phyloP scores from a whole-genome alignment of 64 coral and sea anemone genomes.

The Dendronephthya gigantea region DNA sequence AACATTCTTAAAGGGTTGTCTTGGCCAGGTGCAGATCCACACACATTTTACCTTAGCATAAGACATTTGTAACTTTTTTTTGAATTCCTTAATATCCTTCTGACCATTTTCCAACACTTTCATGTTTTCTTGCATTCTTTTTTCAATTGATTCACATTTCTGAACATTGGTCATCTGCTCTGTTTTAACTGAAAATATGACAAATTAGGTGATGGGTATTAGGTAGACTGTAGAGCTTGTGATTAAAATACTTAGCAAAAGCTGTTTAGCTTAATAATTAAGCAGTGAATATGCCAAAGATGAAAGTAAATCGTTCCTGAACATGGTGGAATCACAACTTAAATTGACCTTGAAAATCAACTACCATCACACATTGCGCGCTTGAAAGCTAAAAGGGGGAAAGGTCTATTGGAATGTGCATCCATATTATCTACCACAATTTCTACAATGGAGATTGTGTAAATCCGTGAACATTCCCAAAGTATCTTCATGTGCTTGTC shows the following conservation, averaged over 20 bases:
- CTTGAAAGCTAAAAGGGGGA: too few species aligned
- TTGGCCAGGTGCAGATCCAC: too few species aligned
- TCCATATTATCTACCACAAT: neutral
- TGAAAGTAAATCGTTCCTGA: too few species aligned
- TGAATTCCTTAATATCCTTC: neutral
- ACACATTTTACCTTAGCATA: neutral
- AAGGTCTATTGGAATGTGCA: neutral
- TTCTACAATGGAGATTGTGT: neutral
- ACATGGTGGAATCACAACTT: too few species aligned
- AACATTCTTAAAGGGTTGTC: too few species aligned
- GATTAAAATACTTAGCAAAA: too few species aligned
- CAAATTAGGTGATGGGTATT: neutral
- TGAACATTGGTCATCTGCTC: neutral
- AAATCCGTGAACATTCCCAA: neutral
- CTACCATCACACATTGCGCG: too few species aligned
- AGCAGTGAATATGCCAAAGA: too few species aligned
- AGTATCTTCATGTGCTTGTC: too few species aligned
- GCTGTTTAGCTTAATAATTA: too few species aligned
- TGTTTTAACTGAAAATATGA: neutral
- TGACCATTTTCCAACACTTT: neutral
- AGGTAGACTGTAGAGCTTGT: too few species aligned
- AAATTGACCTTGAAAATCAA: too few species aligned
- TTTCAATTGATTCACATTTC: neutral
- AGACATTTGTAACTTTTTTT: neutral
- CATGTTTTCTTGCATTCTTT: neutral